Conservation (phyloP, 2,797 vertebrate species). For the Trachurus trachurus region DNA sequence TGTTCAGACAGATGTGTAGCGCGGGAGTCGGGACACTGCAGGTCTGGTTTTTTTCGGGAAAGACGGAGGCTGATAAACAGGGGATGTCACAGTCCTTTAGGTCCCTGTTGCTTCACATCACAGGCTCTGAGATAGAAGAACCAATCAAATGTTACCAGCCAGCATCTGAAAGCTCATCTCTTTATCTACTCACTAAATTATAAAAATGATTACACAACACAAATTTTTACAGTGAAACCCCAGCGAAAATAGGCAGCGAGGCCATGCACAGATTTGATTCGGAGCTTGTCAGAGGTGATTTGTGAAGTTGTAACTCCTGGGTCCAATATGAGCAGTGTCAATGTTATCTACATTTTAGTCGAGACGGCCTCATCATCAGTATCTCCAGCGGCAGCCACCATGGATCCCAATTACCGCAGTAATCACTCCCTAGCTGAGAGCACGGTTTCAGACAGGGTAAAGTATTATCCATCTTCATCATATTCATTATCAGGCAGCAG, state of each 20-base stretch:
- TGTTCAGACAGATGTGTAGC: constrained; percentile 26
- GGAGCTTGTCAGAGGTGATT: constrained; percentile 48
- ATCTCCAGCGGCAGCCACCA: constrained; percentile 61
- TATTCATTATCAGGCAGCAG: constrained; percentile 81
- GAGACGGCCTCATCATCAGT: constrained; percentile 55
- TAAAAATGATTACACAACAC: background rate
- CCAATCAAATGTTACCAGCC: background rate
- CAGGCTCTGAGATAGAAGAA: background rate
- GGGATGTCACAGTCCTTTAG: constrained; percentile 13
- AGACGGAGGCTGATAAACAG: constrained; percentile 14
- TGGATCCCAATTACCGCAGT: constrained; percentile 76
- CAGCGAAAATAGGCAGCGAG: constrained; percentile 9
- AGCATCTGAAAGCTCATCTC: background rate
- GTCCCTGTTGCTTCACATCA: constrained; percentile 26
- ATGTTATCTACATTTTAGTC: constrained; percentile 68
- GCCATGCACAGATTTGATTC: constrained; percentile 43
- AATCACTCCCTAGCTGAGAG: constrained; percentile 76
- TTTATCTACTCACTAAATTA: background rate
- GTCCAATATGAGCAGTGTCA: constrained; percentile 62
- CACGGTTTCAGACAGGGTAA: constrained; percentile 67
- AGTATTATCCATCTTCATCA: constrained; percentile 84
- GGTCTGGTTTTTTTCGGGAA: constrained; percentile 6
- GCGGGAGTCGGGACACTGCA: constrained; percentile 6
- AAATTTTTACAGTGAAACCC: background rate
- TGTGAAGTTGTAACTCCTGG: constrained; percentile 42